Conservation (phyloP, 2,888 invertebrate genomes). For the Leucophenga maculata region DNA sequence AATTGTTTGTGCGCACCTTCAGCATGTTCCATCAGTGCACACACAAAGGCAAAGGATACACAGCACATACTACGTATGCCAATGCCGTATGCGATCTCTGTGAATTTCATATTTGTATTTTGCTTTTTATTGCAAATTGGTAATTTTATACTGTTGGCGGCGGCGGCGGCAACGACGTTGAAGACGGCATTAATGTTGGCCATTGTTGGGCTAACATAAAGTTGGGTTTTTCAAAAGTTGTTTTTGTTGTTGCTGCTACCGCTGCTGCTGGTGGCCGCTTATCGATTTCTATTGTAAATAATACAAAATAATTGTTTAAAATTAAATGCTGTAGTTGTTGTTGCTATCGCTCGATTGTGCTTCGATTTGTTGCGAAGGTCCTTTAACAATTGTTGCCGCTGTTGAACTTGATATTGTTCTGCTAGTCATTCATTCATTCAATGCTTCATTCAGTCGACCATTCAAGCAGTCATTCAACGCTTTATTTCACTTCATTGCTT, state of each 20-base stretch:
- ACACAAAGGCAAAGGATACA: background rate
- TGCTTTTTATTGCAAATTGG: slow-evolving; percentile 62
- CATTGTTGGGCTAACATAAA: background rate
- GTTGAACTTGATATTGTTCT: slow-evolving; percentile 25
- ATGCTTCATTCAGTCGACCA: background rate
- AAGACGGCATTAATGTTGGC: background rate
- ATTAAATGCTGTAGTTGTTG: slow-evolving; percentile 39
- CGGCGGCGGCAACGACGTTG: slow-evolving; percentile 4
- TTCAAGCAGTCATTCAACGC: background rate
- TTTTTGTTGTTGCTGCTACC: no score
- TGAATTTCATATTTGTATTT: slow-evolving; percentile 27
- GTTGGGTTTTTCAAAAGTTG: background rate
- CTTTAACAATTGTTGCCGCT: background rate
- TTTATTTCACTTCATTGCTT: background rate
- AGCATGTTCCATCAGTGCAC: background rate
- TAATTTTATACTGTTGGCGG: slow-evolving; percentile 70
- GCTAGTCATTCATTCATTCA: background rate
- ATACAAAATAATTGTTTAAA: slow-evolving; percentile 50
- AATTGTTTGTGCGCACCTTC: slow-evolving; percentile 1
- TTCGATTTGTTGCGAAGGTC: slow-evolving; percentile 5
- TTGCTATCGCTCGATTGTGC: slow-evolving; percentile 13
- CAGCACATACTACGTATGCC: background rate
- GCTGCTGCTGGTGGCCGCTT: slow-evolving; percentile 39
- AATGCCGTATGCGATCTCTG: slow-evolving; percentile 21
- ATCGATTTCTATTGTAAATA: slow-evolving; percentile 41